Evolutionary conservation across 2,113 vertebrate species (phyloP).

Genomic region (Haplotaxodon microlepis): DNA sequence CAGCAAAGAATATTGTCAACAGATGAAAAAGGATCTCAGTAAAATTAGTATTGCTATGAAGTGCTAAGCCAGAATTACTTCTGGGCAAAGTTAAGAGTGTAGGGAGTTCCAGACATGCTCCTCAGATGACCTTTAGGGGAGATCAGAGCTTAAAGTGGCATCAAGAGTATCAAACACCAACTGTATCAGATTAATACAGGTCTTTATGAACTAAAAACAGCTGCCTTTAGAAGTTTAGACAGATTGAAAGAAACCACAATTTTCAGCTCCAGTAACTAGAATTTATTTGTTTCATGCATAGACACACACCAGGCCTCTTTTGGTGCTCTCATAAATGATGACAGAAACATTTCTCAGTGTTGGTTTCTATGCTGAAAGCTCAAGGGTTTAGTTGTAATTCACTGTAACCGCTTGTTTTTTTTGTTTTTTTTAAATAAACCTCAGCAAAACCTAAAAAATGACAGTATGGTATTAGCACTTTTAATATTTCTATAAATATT

Average conservation of each 20-base stretch:
- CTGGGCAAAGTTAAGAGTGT: background rate
- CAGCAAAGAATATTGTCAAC: background rate
- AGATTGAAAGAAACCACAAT: background rate
- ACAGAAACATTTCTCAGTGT: background rate
- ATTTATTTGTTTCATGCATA: conserved; percentile 4
- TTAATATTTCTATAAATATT: background rate
- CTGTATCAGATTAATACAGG: conserved; percentile 28
- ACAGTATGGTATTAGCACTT: background rate
- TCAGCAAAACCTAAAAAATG: background rate
- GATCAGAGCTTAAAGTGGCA: background rate
- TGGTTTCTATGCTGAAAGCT: background rate
- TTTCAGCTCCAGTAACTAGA: background rate
- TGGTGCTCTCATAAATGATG: background rate
- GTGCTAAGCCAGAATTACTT: background rate
- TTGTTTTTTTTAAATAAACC: background rate
- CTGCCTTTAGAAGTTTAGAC: background rate
- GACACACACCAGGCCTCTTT: background rate
- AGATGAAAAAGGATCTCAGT: background rate
- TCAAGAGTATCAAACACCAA: background rate
- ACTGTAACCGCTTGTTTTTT: background rate
- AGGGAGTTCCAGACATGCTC: background rate
- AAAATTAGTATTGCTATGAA: background rate
- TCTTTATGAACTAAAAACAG: conserved; percentile 21
- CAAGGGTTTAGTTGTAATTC: background rate
- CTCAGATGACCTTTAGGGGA: conserved; percentile 14